Conservation (phyloP, 2,888 invertebrate species). For the Philaethria dido region DNA sequence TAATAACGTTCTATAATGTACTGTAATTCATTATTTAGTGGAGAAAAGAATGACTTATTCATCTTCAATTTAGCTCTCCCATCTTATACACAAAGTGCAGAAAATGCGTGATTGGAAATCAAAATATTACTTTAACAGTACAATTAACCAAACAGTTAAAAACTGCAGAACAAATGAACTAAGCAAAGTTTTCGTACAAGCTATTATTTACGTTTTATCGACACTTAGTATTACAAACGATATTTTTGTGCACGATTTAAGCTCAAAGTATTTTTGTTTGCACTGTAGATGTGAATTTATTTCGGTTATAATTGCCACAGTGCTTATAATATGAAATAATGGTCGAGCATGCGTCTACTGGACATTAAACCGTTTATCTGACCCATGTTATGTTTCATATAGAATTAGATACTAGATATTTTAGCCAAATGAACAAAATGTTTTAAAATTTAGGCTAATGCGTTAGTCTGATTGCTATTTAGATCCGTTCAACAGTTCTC, state of each 20-base stretch:
- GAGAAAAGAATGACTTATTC: too few relatives aligned
- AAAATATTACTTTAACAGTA: too few relatives aligned
- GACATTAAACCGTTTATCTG: slow-evolving; percentile 44
- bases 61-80: too few relatives aligned
- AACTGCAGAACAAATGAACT: background rate
- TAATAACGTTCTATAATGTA: too few relatives aligned
- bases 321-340: slow-evolving; percentile 47
- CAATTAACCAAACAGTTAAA: background rate
- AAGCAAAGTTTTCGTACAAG: background rate
- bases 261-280: slow-evolving; percentile 31
- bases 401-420: too few relatives aligned
- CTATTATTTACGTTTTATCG: slow-evolving; percentile 15
- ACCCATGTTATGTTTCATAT: slow-evolving; percentile 28
- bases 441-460: too few relatives aligned
- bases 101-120: too few relatives aligned
- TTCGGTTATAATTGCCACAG: slow-evolving; percentile 45
- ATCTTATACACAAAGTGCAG: too few relatives aligned
- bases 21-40: too few relatives aligned
- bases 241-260: slow-evolving; percentile 27
- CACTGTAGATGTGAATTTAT: slow-evolving; percentile 48
- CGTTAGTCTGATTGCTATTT: too few relatives aligned
- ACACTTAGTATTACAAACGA: slow-evolving; percentile 14
- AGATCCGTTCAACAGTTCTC: too few relatives aligned
- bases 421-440: too few relatives aligned
- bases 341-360: slow-evolving; percentile 41